Conservation (phyloP, 2,113 vertebrate species). For the Mesoclemmys tuberculata region DNA sequence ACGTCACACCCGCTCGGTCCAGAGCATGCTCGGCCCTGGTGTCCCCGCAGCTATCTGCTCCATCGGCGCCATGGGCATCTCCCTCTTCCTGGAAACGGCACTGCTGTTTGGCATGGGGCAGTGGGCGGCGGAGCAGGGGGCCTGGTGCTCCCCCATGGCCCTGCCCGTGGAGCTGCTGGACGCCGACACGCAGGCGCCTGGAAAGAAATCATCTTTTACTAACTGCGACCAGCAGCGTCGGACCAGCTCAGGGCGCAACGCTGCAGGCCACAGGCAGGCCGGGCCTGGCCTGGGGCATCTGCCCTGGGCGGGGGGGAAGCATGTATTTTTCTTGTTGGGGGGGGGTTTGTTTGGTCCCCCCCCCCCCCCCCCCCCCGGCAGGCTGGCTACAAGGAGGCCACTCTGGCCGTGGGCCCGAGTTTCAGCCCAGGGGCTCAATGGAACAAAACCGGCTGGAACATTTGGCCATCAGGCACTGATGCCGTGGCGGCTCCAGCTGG, state of each 20-base stretch:
- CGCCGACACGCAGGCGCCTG: not conserved
- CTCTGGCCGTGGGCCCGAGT: too few relatives aligned
- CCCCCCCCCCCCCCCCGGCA: not conserved
- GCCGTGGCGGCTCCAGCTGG: too few relatives aligned
- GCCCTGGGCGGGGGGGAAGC: not conserved
- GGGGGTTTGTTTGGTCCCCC: not conserved
- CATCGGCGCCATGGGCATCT: not conserved
- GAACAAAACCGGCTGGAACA: too few relatives aligned
- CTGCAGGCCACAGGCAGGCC: not conserved
- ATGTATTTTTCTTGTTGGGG: not conserved
- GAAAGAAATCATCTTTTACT: not conserved
- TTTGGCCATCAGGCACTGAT: too few relatives aligned
- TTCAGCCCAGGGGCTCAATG: too few relatives aligned
- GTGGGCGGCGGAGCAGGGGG: not conserved
- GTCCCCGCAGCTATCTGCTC: not conserved
- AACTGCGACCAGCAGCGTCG: not conserved
- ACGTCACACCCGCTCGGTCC: not conserved
- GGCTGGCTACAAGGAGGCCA: not conserved
- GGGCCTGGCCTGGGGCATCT: too few relatives aligned
- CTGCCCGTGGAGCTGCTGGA: not conserved
- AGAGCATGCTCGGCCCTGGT: not conserved
- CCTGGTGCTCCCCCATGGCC: not conserved
- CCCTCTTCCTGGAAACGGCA: not conserved
- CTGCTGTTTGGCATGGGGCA: not conserved
- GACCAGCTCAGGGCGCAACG: not conserved